phyloP scores from a whole-genome alignment of 1,140 invertebrate species.

The Ceratina australensis region DNA sequence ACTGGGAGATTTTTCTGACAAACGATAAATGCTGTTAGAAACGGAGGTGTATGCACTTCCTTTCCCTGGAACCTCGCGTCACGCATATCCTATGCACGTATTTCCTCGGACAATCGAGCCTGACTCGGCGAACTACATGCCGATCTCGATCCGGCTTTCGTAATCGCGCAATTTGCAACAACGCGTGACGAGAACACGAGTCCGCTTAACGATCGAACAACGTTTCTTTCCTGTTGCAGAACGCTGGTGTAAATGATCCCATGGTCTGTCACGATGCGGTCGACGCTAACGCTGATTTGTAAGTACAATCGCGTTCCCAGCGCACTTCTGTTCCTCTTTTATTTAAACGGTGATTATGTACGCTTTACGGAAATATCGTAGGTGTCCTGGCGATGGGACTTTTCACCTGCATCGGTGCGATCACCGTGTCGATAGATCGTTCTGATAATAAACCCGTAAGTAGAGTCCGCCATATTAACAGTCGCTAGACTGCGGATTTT shows the following conservation, averaged over 20 bases:
- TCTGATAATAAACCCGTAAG: conserved; percentile 71
- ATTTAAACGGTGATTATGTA: neutral
- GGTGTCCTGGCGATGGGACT: conserved; percentile 67
- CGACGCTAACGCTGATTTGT: conserved; percentile 58
- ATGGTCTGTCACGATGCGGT: conserved; percentile 65
- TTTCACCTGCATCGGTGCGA: conserved; percentile 63
- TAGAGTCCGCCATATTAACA: conserved; percentile 2
- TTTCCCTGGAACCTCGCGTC: conserved; percentile 15
- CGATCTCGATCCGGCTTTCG: no score
- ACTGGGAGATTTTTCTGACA: no score
- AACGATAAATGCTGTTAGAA: no score
- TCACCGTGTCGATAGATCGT: conserved; percentile 73
- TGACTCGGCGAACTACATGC: no score
- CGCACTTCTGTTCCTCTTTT: no score
- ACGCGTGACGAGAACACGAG: neutral
- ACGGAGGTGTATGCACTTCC: no score
- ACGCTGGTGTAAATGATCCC: conserved; percentile 53
- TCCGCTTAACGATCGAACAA: conserved; percentile 18
- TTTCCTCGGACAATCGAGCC: conserved; percentile 4
- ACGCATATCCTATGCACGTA: conserved; percentile 43
- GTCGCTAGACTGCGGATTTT: no score
- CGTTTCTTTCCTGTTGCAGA: conserved; percentile 53
- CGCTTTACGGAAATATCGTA: conserved; percentile 24
- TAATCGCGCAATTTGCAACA: neutral
- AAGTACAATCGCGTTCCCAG: conserved; percentile 50